These are phyloP conservation scores for Plectrocnemia conspersa DNA, from an alignment of 1,140 invertebrate genomes.

Conservation along the genomic window DNA sequence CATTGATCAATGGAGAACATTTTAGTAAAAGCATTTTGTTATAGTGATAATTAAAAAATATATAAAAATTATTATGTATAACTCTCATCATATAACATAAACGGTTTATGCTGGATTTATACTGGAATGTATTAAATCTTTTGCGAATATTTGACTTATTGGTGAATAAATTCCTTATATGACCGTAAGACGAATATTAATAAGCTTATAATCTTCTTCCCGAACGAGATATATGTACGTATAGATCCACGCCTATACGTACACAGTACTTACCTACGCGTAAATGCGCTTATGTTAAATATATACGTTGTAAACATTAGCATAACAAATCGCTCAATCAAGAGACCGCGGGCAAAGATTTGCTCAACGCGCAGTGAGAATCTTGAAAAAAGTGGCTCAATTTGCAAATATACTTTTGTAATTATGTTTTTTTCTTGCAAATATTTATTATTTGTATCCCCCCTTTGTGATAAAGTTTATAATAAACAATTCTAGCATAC, in stretches of 20 bases:
- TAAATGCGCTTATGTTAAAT: background rate
- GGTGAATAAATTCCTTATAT: too few relatives aligned
- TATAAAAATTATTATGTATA: too few relatives aligned
- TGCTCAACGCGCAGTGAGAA: conserved; percentile 12
- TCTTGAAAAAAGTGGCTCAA: background rate
- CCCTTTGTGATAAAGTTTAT: conserved; percentile 32
- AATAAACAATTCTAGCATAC: conserved; percentile 28
- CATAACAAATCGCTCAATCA: conserved; percentile 12
- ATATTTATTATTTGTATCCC: conserved; percentile 33
- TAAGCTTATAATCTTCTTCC: too few relatives aligned
- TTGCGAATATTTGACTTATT: too few relatives aligned
- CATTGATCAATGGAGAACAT: too few relatives aligned
- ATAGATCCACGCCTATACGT: too few relatives aligned
- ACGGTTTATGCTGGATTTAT: too few relatives aligned
- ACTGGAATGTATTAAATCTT: too few relatives aligned
- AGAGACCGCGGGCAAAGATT: conserved; percentile 11
- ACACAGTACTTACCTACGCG: background rate
- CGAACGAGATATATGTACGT: background rate
- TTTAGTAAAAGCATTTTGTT: too few relatives aligned
- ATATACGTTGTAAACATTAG: conserved; percentile 1
- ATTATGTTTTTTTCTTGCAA: conserved; percentile 32
- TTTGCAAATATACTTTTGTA: conserved; percentile 31
- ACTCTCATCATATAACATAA: too few relatives aligned
- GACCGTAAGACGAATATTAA: too few relatives aligned
- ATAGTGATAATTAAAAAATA: too few relatives aligned